A percentile compares a stretch with the other conserved stretches of the same genome.
These are phyloP conservation scores for Periophthalmus magnuspinnatus DNA, from an alignment of 2,797 vertebrate species.

Conservation along the genomic window DNA sequence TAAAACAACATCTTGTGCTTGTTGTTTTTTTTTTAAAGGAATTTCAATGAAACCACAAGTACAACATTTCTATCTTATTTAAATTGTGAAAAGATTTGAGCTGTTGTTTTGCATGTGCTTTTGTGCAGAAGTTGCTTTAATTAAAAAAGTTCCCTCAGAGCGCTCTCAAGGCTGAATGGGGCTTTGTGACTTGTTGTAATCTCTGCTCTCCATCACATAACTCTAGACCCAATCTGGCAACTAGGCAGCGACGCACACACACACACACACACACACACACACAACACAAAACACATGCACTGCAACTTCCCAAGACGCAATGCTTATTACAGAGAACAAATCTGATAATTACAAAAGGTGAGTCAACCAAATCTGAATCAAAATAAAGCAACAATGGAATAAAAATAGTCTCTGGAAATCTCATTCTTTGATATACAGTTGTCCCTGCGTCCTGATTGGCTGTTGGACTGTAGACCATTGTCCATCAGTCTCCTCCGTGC, in stretches of 20 bases:
- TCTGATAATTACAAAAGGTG: conserved; percentile 27
- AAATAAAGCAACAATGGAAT: background rate
- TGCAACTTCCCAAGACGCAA: conserved; percentile 33
- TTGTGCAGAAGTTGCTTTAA: conserved; percentile 50
- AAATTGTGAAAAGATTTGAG: background rate
- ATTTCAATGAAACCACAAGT: too few species aligned
- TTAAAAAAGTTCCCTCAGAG: conserved; percentile 70
- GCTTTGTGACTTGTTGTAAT: conserved; percentile 74
- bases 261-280: conserved; percentile 9
- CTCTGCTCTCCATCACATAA: conserved; percentile 70
- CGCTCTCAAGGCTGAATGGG: conserved; percentile 70
- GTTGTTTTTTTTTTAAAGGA: too few species aligned
- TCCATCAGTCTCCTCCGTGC: too few species aligned
- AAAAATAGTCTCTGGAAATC: background rate
- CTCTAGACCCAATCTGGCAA: conserved; percentile 62
- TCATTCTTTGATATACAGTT: too few species aligned
- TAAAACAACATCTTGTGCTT: background rate
- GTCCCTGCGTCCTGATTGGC: too few species aligned
- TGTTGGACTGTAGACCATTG: too few species aligned
- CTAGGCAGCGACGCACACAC: conserved; percentile 37
- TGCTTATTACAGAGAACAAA: conserved; percentile 26
- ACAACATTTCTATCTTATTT: background rate
- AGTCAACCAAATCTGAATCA: conserved; percentile 10
- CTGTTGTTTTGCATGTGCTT: conserved; percentile 16
- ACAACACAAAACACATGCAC: background rate